phyloP scores from a whole-genome alignment of 2,888 invertebrate species.

The Homarus gammarus region DNA sequence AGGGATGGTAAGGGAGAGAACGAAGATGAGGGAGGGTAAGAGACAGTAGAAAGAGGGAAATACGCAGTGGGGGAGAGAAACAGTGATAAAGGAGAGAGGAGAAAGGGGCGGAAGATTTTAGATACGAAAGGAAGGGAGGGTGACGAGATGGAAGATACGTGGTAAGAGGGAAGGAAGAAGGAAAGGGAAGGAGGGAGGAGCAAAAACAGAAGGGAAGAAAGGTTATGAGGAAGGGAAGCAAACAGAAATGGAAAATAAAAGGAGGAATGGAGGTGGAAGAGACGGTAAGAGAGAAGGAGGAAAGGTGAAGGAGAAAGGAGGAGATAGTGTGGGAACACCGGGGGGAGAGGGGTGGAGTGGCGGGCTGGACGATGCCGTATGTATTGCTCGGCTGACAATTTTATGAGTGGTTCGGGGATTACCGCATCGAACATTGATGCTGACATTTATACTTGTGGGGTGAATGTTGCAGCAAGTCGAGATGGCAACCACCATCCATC shows the following conservation, averaged over 20 bases:
- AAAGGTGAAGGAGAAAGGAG: neutral
- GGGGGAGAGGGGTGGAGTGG: neutral
- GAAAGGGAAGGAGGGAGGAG: neutral
- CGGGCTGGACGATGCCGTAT: slow-evolving; percentile 1
- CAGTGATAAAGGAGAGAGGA: neutral
- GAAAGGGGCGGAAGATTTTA: neutral
- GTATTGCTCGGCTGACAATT: slow-evolving; percentile 43
- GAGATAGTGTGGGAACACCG: neutral
- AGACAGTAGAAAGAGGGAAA: neutral
- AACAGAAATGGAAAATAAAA: too few relatives aligned
- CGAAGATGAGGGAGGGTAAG: neutral
- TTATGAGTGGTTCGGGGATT: slow-evolving; percentile 54
- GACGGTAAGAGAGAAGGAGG: neutral
- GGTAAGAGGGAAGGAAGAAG: neutral
- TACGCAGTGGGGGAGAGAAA: neutral
- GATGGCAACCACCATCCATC: slow-evolving; percentile 52
- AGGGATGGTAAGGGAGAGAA: neutral
- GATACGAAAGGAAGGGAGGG: neutral
- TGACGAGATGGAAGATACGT: neutral
- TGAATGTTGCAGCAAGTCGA: slow-evolving; percentile 47
- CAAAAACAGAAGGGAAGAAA: too few relatives aligned
- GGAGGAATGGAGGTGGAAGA: neutral
- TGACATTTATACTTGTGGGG: slow-evolving; percentile 61
- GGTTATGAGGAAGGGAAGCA: too few relatives aligned
- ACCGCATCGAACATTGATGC: slow-evolving; percentile 57